Conservation (phyloP, 64 coral and sea anemone genomes). For the Stichodactyla mertensii region DNA sequence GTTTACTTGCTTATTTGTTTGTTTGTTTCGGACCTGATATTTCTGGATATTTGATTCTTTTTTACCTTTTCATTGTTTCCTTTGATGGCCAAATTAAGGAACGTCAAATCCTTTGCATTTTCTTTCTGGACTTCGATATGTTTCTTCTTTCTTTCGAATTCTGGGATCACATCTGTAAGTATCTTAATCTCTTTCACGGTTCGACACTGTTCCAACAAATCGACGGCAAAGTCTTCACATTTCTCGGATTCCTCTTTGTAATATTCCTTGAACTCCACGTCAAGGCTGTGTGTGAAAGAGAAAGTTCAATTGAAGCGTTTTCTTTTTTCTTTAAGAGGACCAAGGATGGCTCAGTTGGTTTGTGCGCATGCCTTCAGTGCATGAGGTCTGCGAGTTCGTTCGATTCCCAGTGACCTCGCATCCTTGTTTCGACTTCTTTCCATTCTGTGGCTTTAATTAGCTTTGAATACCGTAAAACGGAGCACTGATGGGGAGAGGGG, state of each 20-base stretch:
- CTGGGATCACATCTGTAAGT: conserved; percentile 37
- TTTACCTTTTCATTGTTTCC: conserved; percentile 20
- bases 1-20: too few relatives aligned
- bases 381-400: too few relatives aligned
- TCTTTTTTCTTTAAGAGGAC: too few relatives aligned
- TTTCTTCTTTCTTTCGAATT: conserved; percentile 20
- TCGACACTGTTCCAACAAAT: conserved; percentile 64
- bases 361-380: too few relatives aligned
- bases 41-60: not conserved
- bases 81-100: conserved; percentile 31
- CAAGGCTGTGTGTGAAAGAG: not conserved
- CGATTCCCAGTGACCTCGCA: too few relatives aligned
- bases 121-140: not conserved
- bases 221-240: conserved; percentile 64
- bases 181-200: conserved; percentile 52
- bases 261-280: not conserved
- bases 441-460: too few relatives aligned
- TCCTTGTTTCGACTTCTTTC: too few relatives aligned
- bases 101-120: conserved; percentile 34
- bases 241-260: conserved; percentile 43
- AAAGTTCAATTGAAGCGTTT: too few relatives aligned
- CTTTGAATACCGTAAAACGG: too few relatives aligned
- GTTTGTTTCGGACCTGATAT: too few relatives aligned
- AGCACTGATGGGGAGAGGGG: too few relatives aligned
- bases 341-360: too few relatives aligned